Base-by-base conservation (phyloP, 2,888 invertebrate species). In the Rutpela maculata region DNA sequence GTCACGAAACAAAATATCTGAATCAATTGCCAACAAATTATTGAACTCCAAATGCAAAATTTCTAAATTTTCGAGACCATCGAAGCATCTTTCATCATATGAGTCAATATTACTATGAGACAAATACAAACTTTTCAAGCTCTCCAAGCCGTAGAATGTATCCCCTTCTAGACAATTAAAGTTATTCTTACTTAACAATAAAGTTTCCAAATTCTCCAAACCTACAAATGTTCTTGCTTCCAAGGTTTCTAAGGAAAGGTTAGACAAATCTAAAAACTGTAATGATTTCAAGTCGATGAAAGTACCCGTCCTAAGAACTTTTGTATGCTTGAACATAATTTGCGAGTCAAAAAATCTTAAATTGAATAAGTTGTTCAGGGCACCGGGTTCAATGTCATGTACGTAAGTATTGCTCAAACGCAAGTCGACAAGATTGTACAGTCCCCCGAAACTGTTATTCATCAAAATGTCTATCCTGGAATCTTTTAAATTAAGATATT, bases 321-420 rank as follows among this genome's bases (percentile, higher is more conserved):
- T 68, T 7, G 17, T 69, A 22, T 72, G 74, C n/a, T 63, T 75
- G 35, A 78, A 75, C n/a, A 78, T n/a, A 43, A 12, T 15, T 7
- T 65, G 68, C 7, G 75, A 60, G 18, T 78, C 75, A 15, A 78
- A 65, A 9, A 63, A 12, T 18, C 43, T 43, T 7, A 78, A 43
- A 50, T 22, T 62, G 35, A 75, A 78, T 10, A 78, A 59, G n/a
- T 65, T 74, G 12, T 59, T 50, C 1, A 78, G 11, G n/a, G 73
- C 59, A n/a, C 65, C 69, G 5, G 18, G n/a, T 35, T 63, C 31
- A 1, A 63, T 35, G 12, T 68, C n/a, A 7, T 19, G 15, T 6
- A 76, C 55, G 5, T 63, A 17, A 15, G 69, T 31, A 12, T 71
- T 26, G 0, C 63, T 35, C 43, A 75, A 75, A 17, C 17, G 11